These are phyloP conservation scores for Macquaria ambigua DNA, from an alignment of 2,113 vertebrate genomes.

Conservation along the genomic window DNA sequence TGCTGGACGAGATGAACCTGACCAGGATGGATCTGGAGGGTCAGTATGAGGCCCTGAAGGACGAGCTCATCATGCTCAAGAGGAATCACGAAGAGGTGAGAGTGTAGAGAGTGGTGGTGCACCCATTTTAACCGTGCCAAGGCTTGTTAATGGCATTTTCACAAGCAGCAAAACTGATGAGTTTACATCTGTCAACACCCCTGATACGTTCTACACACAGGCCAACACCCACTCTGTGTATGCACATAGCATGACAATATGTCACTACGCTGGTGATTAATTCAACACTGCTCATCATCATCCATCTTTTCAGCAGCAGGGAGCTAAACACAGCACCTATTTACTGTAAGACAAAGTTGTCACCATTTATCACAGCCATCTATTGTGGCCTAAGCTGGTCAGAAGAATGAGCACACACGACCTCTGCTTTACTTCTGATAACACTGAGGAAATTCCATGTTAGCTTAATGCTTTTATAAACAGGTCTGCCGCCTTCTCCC, in stretches of 20 bases:
- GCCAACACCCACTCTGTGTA: constrained; percentile 23
- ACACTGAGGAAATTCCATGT: constrained; percentile 41
- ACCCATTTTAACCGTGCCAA: neutral
- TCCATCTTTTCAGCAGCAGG: constrained; percentile 14
- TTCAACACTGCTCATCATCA: constrained; percentile 7
- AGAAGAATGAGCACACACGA: constrained; percentile 9
- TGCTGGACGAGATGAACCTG: constrained; percentile 78
- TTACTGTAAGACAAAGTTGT: constrained; percentile 1
- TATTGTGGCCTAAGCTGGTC: constrained; percentile 16
- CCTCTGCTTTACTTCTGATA: constrained; percentile 27
- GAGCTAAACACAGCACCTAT: constrained; percentile 20
- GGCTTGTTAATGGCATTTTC: neutral
- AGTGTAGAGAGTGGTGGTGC: neutral
- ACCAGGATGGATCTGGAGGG: constrained; percentile 76
- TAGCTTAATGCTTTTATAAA: constrained; percentile 37
- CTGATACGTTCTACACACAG: neutral
- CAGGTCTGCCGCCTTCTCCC: neutral
- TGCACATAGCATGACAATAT: constrained; percentile 12
- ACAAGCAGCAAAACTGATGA: constrained; percentile 1
- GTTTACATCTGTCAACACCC: constrained; percentile 5
- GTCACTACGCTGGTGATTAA: neutral
- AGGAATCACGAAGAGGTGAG: constrained; percentile 84
- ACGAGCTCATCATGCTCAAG: constrained; percentile 78
- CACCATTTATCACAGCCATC: constrained; percentile 17
- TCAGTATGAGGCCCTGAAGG: constrained; percentile 76